A percentile compares a stretch with the other conserved stretches of the same genome.
Conservation (phyloP, 53 echinoderm and acorn worm species). For the Temnopleurus reevesii region DNA sequence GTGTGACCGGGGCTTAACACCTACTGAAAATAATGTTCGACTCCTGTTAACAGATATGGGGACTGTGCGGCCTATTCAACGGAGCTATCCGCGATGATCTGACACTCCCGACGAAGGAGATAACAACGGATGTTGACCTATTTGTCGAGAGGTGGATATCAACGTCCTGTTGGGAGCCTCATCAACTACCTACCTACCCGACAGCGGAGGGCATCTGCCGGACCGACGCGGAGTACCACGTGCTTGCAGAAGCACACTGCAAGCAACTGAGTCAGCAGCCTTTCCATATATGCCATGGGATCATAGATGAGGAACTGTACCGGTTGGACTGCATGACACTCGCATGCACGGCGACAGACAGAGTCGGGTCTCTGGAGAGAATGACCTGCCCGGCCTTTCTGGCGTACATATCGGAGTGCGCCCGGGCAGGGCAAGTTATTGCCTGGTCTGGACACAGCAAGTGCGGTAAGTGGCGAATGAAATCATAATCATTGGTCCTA, state of each 20-base stretch:
- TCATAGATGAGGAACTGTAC: background rate
- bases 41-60: conserved; percentile 38
- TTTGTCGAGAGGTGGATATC: background rate
- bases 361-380: background rate
- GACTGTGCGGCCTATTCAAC: conserved; percentile 73
- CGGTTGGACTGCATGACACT: background rate
- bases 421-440: conserved; percentile 1
- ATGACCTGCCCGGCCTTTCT: conserved; percentile 24
- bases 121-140: background rate
- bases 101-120: background rate
- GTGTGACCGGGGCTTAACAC: no score
- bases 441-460: conserved; percentile 7
- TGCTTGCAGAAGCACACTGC: background rate
- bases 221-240: background rate
- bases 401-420: conserved; percentile 25
- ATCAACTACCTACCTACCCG: background rate
- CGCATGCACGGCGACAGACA: background rate
- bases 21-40: background rate
- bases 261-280: background rate
- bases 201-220: background rate
- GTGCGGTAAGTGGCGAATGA: conserved; percentile 35
- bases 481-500: no score
- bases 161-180: background rate
- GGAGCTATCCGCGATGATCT: conserved; percentile 68
- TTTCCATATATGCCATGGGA: background rate